Conservation (phyloP, 2,888 invertebrate species). For the Dorcus parallelipipedus region DNA sequence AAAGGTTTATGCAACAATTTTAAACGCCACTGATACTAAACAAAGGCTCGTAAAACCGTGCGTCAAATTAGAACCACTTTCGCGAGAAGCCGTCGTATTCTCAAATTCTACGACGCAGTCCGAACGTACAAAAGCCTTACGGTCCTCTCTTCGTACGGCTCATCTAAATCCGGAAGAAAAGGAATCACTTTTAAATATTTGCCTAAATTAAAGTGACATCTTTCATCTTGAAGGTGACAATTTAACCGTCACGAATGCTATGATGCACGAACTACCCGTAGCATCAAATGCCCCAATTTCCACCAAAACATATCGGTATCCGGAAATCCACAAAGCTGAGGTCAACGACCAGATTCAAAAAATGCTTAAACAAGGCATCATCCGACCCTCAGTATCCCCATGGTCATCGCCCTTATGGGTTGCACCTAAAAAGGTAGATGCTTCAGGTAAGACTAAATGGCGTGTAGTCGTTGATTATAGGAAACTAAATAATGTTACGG, state of each 20-base stretch:
- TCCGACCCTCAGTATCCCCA: neutral
- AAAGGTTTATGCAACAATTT: conserved; percentile 18
- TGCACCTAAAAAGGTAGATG: conserved; percentile 20
- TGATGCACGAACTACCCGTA: neutral
- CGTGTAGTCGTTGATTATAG: conserved; percentile 15
- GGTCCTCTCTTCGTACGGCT: neutral
- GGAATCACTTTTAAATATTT: neutral
- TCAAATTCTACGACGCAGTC: too few relatives aligned
- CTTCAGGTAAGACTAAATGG: conserved; percentile 10
- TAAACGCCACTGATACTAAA: conserved; percentile 2
- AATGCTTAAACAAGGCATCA: neutral
- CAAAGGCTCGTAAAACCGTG: too few relatives aligned
- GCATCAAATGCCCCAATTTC: conserved; percentile 24
- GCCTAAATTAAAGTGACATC: conserved; percentile 1
- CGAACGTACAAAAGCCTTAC: neutral
- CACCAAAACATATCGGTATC: neutral
- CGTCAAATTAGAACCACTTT: too few relatives aligned
- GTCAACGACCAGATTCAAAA: neutral
- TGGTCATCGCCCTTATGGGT: neutral
- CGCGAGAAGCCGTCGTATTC: too few relatives aligned
- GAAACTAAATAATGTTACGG: conserved; percentile 19
- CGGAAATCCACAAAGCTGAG: neutral
- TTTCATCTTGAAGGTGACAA: conserved; percentile 12
- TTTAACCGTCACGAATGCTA: conserved; percentile 4
- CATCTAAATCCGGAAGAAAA: conserved; percentile 10